These are phyloP conservation scores for Drosophila pullipes DNA, from an alignment of 2,888 invertebrate genomes.

Conservation along the genomic window DNA sequence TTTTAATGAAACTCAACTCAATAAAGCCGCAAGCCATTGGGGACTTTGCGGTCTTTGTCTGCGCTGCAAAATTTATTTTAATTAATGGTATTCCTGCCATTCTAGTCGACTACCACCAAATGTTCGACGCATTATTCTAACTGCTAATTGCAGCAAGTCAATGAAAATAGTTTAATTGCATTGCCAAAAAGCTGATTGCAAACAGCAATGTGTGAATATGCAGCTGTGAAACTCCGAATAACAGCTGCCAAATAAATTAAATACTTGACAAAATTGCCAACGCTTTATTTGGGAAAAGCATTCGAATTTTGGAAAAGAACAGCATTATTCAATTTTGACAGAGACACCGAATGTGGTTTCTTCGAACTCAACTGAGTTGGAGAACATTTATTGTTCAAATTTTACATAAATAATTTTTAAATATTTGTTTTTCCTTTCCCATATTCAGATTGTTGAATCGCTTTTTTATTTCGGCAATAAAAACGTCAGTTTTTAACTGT, in stretches of 20 bases:
- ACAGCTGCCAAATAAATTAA: slow-evolving; percentile 3
- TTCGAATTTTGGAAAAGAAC: neutral
- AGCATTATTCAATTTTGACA: neutral
- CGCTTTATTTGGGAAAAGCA: neutral
- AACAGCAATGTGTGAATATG: slow-evolving; percentile 12
- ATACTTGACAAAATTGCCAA: neutral
- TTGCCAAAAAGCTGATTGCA: slow-evolving; percentile 27
- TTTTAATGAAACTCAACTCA: slow-evolving; percentile 53
- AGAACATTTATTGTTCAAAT: neutral
- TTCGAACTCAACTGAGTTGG: neutral
- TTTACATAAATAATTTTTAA: too few relatives aligned
- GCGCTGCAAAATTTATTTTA: slow-evolving; percentile 42
- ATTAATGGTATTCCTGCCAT: slow-evolving; percentile 48
- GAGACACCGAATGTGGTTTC: neutral
- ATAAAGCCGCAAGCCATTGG: slow-evolving; percentile 38
- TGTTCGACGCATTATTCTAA: slow-evolving; percentile 24
- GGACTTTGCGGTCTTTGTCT: slow-evolving; percentile 31
- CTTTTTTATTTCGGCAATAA: neutral
- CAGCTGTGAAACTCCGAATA: neutral
- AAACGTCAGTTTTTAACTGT: neutral
- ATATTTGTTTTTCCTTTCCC: neutral
- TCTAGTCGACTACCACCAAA: neutral
- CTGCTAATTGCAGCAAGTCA: slow-evolving; percentile 54
- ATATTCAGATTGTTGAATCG: too few relatives aligned
- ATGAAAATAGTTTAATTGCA: slow-evolving; percentile 49